Conservation (phyloP, 1,140 invertebrate genomes). For the Drosophila dunni region DNA sequence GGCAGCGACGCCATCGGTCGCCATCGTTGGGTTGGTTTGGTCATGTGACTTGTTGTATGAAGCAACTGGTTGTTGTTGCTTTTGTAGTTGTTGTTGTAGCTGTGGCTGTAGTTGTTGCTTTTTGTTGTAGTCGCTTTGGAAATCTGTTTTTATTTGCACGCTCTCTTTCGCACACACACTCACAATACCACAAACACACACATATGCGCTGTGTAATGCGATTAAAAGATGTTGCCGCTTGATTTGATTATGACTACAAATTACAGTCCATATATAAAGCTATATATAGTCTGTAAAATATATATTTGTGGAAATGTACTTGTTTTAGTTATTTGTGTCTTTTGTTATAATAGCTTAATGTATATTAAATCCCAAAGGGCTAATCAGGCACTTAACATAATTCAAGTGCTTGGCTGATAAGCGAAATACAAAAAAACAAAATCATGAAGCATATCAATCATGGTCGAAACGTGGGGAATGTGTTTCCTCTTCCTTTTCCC, state of each 20-base stretch:
- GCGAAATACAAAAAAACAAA: conserved; percentile 16
- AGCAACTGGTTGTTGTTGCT: conserved; percentile 77
- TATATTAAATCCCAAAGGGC: conserved; percentile 52
- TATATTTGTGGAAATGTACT: conserved; percentile 4
- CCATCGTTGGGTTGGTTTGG: conserved; percentile 73
- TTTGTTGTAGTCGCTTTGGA: conserved; percentile 75
- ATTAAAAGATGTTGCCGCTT: conserved; percentile 66
- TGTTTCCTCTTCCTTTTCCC: not conserved
- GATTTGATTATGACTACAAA: conserved; percentile 63
- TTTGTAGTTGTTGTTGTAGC: conserved; percentile 56
- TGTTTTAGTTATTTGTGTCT: not conserved
- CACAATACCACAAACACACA: conserved; percentile 21
- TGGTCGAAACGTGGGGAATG: conserved; percentile 26
- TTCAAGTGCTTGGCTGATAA: conserved; percentile 62
- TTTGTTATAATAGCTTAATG: conserved; percentile 28
- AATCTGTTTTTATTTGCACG: conserved; percentile 82
- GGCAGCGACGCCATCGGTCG: conserved; percentile 48
- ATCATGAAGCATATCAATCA: conserved; percentile 66
- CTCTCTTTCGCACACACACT: conserved; percentile 68
- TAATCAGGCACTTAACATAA: conserved; percentile 65
- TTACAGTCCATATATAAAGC: conserved; percentile 29
- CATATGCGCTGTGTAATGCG: conserved; percentile 59
- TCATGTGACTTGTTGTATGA: conserved; percentile 81
- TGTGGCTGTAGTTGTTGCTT: conserved; percentile 30
- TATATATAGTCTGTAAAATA: conserved; percentile 6